These are phyloP conservation scores for Noctuana brunneofusca DNA, from an alignment of 2,888 invertebrate species.

Conservation along the genomic window DNA sequence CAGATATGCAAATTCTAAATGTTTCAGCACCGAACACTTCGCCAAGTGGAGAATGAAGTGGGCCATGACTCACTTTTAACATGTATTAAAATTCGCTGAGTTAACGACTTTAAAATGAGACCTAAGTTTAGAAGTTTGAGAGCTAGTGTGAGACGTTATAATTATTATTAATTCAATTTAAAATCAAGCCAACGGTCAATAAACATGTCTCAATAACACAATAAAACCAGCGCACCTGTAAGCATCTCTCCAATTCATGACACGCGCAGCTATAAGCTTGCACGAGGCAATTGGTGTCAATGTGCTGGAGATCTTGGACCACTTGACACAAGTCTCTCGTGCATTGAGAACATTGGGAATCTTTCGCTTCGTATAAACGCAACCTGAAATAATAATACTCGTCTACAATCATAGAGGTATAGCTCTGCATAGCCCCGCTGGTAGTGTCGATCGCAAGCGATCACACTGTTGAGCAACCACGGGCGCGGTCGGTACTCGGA, in stretches of 20 bases:
- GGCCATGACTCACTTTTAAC: conserved; percentile 24
- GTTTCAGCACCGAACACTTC: conserved; percentile 34
- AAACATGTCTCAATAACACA: too few relatives aligned
- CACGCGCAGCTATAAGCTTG: conserved; percentile 62
- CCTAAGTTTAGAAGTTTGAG: conserved; percentile 4
- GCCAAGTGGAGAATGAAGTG: conserved; percentile 31
- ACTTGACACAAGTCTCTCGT: conserved; percentile 58
- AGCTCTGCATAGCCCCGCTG: too few relatives aligned
- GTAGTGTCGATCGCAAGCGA: too few relatives aligned
- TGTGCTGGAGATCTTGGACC: conserved; percentile 65
- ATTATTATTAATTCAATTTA: too few relatives aligned
- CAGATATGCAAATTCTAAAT: conserved; percentile 50
- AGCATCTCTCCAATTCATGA: conserved; percentile 62
- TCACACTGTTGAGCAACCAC: too few relatives aligned
- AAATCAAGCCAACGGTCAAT: too few relatives aligned
- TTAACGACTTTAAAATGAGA: conserved; percentile 1
- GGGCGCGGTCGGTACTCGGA: too few relatives aligned
- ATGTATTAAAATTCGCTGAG: conserved; percentile 28
- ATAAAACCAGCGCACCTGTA: conserved; percentile 58
- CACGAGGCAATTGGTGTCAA: conserved; percentile 70
- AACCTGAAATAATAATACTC: conserved; percentile 55
- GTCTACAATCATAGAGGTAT: background rate
- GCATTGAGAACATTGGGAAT: conserved; percentile 47
- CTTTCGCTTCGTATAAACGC: conserved; percentile 63
- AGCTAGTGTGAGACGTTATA: conserved; percentile 4